Conservation (phyloP, 2,113 vertebrate genomes). For the Microcebus ravelobensis region DNA sequence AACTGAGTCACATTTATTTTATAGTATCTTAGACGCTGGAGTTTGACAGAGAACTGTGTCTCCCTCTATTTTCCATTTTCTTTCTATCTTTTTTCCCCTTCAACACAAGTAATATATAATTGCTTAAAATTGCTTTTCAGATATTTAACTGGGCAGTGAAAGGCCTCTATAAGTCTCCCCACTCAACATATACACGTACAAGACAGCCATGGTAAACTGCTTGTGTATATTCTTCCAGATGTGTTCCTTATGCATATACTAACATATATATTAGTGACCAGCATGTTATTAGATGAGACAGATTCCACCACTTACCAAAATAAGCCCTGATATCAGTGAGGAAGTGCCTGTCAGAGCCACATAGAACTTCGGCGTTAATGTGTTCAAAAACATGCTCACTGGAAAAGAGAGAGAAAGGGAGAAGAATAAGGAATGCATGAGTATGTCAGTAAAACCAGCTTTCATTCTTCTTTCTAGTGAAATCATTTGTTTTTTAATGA, state of each 20-base stretch:
- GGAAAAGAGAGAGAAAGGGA: slow-evolving; percentile 68
- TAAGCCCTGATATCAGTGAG: slow-evolving; percentile 98
- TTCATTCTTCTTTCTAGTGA: not conserved
- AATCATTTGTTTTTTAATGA: slow-evolving; percentile 36
- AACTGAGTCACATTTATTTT: slow-evolving; percentile 1
- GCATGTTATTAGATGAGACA: slow-evolving; percentile 43
- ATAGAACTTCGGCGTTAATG: slow-evolving; percentile 99
- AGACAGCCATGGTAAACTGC: not conserved
- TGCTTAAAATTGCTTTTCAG: not conserved
- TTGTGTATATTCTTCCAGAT: not conserved
- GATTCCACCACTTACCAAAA: slow-evolving; percentile 93
- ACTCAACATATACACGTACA: not conserved
- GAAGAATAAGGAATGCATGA: slow-evolving; percentile 73
- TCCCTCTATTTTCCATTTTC: slow-evolving; percentile 10
- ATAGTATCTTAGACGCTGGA: not conserved
- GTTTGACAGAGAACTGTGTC: not conserved
- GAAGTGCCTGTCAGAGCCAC: slow-evolving; percentile 98
- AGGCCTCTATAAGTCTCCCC: not conserved
- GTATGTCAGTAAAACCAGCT: slow-evolving; percentile 75
- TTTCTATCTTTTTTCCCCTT: slow-evolving; percentile 8
- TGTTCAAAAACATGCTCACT: slow-evolving; percentile 99
- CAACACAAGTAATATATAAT: not conserved
- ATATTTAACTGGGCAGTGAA: not conserved
- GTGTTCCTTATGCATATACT: not conserved
- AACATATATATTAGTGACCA: not conserved